Evolutionary conservation across 2,113 vertebrate genomes (phyloP).

Genomic region (Cavia aperea): DNA sequence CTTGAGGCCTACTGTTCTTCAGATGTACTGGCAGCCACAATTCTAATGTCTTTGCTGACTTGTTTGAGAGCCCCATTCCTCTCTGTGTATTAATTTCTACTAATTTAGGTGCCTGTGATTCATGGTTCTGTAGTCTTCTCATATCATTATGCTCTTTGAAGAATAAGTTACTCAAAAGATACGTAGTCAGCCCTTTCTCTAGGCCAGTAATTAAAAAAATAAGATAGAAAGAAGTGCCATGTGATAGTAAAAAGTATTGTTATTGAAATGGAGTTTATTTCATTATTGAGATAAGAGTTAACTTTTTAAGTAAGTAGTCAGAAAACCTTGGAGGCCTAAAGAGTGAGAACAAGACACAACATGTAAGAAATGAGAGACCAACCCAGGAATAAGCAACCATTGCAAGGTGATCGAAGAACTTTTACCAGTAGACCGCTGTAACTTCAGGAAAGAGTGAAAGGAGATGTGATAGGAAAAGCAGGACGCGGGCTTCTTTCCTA

Average conservation of each 20-base stretch:
- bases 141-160: constrained; percentile 9
- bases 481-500: not conserved
- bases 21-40: not conserved
- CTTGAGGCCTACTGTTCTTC: not conserved
- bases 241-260: not conserved
- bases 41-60: not conserved
- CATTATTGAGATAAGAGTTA: not conserved
- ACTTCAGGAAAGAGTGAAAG: not conserved
- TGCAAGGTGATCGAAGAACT: not conserved
- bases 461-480: not conserved
- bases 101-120: not conserved
- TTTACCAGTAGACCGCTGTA: not conserved
- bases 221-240: not conserved
- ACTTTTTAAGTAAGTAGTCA: not conserved
- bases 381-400: not conserved
- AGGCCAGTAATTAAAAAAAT: not conserved
- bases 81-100: not conserved
- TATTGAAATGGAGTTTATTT: not conserved
- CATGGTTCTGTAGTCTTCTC: not conserved
- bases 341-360: not conserved
- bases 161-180: not conserved
- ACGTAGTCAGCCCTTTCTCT: not conserved
- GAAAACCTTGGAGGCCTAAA: not conserved
- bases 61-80: not conserved
- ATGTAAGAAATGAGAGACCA: not conserved